Evolutionary conservation across 1,140 invertebrate species (phyloP).

Genomic region (Brachionus angularis): DNA sequence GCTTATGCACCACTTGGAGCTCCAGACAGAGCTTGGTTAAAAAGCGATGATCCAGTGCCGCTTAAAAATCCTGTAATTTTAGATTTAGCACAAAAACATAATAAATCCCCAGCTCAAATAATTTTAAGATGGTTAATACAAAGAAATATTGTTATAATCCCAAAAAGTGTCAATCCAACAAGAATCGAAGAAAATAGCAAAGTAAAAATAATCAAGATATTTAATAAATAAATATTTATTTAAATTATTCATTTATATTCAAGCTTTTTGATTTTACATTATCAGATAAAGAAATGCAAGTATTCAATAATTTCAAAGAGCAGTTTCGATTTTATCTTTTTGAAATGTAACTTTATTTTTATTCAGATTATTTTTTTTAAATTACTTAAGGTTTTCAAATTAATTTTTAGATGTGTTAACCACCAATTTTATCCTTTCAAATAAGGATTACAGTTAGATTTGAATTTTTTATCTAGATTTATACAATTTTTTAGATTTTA

Average conservation of each 20-base stretch:
- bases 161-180: conserved; percentile 25
- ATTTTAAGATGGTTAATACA: conserved; percentile 29
- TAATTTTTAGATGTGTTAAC: conserved; percentile 15
- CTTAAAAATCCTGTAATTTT: not conserved
- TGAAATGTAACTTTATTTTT: conserved; percentile 21
- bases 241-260: no score
- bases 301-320: conserved; percentile 16
- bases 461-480: no score
- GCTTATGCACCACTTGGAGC: conserved; percentile 39
- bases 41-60: conserved; percentile 2
- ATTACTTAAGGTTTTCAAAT: not conserved
- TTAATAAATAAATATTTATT: no score
- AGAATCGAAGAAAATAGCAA: conserved; percentile 32
- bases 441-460: no score
- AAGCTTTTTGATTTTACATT: conserved; percentile 39
- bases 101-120: conserved; percentile 21
- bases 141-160: conserved; percentile 38
- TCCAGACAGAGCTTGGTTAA: conserved; percentile 22
- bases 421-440: conserved; percentile 20
- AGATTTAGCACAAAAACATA: conserved; percentile 7
- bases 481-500: no score
- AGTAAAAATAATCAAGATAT: no score
- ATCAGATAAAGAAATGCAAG: not conserved
- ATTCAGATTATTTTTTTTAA: not conserved
- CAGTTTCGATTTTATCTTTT: conserved; percentile 37